Evolutionary conservation across 2,113 vertebrate species (phyloP), one percentile per base, ranked within the genome.

Genomic region (Hiodon tergisus): DNA sequence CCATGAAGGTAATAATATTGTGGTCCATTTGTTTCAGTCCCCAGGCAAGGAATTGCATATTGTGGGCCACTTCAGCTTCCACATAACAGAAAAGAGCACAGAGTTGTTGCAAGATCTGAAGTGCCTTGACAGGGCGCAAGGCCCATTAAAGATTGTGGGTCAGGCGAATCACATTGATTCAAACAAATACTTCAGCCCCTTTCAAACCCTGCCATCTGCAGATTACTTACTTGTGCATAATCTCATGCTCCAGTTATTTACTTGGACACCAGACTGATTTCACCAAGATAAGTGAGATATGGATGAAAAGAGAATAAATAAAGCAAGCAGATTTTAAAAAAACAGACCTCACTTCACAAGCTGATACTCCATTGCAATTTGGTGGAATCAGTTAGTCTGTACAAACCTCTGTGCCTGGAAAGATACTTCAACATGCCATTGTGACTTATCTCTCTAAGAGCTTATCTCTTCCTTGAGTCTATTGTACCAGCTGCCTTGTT

Each of bases 11-110:
- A 79, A 76, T 76, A 86, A 76, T 78, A 73, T 87, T 84, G 77
- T 82, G 83, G 77, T 59, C 81, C 74, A 87, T 88, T 89, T 91
- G 86, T 89, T 83, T 78, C 71, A 78, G 75, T 83, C 85, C 80
- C 83, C 84, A 80, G 76, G 80, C 77, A 79, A 80, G 88, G 90
- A 88, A 90, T 86, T 87, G 82, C 81, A 88, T 90, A 85, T 84
- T 84, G 88, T 83, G 80, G 80, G 86, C 86, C 82, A 82, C 87
- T 88, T 89, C 80, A 85, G 79, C 81, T 83, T 79, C 78, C 85
- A 89, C 85, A 79, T 75, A 87, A 81, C 89, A 87, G 59, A 81
- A 17, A 66, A 77, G 75, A 47, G 46, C 13, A 31, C 16, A 11
- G 11, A 13, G 48, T 6, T 48, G 17, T 62, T 8, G 51, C 52